phyloP scores from a whole-genome alignment of 2,113 vertebrate species.

The Campylomormyrus numenius region DNA sequence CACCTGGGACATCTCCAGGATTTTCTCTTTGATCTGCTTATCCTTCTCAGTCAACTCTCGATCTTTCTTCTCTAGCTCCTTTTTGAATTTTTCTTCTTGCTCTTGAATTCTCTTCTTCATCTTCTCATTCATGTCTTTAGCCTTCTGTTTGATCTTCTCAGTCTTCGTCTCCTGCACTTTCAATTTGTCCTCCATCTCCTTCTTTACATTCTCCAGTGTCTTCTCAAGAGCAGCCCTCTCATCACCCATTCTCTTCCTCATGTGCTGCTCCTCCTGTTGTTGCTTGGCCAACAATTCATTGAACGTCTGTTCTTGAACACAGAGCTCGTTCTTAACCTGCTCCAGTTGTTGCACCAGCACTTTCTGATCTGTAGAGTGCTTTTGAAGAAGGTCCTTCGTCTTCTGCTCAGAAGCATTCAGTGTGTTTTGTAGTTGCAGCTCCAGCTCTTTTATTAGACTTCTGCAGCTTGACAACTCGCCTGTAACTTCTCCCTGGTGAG shows the following conservation, averaged over 20 bases:
- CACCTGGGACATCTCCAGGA: constrained; percentile 76
- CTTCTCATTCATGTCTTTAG: constrained; percentile 79
- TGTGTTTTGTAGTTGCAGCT: constrained; percentile 57
- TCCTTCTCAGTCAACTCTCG: constrained; percentile 78
- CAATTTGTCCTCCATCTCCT: constrained; percentile 72
- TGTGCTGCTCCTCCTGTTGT: constrained; percentile 49
- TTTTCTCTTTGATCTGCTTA: constrained; percentile 73
- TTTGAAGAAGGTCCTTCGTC: constrained; percentile 52
- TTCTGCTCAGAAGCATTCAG: constrained; percentile 59
- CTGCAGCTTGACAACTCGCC: constrained; percentile 57
- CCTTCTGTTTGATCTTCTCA: constrained; percentile 76
- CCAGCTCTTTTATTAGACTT: constrained; percentile 56
- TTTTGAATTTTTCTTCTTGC: constrained; percentile 75
- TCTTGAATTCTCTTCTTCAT: constrained; percentile 79
- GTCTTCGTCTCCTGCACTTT: constrained; percentile 77
- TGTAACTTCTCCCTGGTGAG: constrained; percentile 47
- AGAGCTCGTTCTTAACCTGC: constrained; percentile 52
- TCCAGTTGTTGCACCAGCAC: constrained; percentile 56
- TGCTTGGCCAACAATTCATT: constrained; percentile 53
- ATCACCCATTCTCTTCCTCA: constrained; percentile 65
- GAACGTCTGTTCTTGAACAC: constrained; percentile 64
- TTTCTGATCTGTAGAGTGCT: constrained; percentile 51
- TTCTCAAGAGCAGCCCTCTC: constrained; percentile 62
- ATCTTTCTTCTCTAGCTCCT: constrained; percentile 75
- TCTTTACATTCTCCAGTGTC: constrained; percentile 54